Percentiles rank a stretch among this genome's conserved stretches.
phyloP scores from a whole-genome alignment of 2,113 vertebrate species.

The Myotis lucifugus region DNA sequence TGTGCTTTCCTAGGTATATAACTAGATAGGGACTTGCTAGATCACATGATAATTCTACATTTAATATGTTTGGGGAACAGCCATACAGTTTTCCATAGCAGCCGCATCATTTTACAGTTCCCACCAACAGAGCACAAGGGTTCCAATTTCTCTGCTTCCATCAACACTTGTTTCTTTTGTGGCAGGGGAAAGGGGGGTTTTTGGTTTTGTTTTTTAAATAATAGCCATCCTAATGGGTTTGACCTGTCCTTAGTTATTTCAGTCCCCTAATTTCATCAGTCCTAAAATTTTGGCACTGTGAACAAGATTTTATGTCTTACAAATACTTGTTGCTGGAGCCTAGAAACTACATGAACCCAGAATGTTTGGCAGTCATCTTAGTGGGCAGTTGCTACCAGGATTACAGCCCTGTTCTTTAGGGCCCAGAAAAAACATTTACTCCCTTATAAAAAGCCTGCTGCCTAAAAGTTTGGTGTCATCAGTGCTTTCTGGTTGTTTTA shows the following conservation, averaged over 20 bases:
- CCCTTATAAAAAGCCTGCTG: background rate
- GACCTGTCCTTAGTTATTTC: background rate
- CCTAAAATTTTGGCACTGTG: background rate
- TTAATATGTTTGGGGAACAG: background rate
- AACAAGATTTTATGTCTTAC: background rate
- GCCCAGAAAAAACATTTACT: background rate
- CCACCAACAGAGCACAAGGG: background rate
- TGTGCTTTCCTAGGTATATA: background rate
- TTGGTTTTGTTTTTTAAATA: background rate
- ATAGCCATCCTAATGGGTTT: background rate
- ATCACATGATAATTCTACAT: background rate
- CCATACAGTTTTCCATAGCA: background rate
- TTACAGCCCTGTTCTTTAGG: background rate
- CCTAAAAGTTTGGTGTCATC: background rate
- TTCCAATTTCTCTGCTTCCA: background rate
- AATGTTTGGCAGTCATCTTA: background rate
- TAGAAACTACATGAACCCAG: background rate
- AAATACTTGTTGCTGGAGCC: background rate
- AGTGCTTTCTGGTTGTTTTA: background rate
- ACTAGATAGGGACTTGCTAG: background rate
- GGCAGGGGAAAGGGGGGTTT: background rate
- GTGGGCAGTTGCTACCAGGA: background rate
- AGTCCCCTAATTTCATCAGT: background rate
- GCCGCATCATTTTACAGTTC: background rate
- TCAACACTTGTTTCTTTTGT: background rate